These are phyloP conservation scores for Himantopus leucocephalus DNA, from an alignment of 2,113 vertebrate genomes.

Conservation along the genomic window DNA sequence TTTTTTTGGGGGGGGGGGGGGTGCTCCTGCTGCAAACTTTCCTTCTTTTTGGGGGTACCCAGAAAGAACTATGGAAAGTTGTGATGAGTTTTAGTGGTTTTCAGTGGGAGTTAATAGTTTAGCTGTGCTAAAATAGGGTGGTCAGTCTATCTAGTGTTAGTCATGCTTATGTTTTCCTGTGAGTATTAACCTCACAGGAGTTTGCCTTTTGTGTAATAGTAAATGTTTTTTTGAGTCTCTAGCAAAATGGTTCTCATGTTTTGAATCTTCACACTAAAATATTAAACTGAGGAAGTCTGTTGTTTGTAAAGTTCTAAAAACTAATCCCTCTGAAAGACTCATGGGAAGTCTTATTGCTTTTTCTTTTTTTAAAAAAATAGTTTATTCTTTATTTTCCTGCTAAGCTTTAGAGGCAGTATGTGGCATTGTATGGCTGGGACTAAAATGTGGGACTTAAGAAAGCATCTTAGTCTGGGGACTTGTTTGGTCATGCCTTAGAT, in stretches of 20 bases:
- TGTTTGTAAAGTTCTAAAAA: not conserved
- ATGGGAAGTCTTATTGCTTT: not conserved
- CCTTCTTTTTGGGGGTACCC: not conserved
- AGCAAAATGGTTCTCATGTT: not conserved
- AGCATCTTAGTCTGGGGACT: not conserved
- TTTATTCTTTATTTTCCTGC: not conserved
- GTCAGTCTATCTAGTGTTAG: not conserved
- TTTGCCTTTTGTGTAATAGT: not conserved
- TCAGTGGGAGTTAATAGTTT: not conserved
- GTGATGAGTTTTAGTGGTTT: not conserved
- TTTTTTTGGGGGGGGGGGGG: not conserved
- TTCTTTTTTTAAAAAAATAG: not conserved
- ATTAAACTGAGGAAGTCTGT: not conserved
- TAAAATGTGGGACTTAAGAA: not conserved
- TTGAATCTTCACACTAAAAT: not conserved
- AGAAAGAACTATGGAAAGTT: not conserved
- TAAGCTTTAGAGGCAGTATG: not conserved
- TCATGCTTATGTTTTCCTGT: not conserved
- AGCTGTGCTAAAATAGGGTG: not conserved
- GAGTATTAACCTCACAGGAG: not conserved
- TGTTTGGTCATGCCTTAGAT: not conserved
- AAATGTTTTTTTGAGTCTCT: not conserved
- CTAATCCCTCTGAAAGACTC: not conserved
- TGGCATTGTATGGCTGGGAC: not conserved
- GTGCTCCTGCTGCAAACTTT: not conserved